phyloP scores from a whole-genome alignment of 92 coral and sea anemone species.

The Epizoanthus illoricatus region DNA sequence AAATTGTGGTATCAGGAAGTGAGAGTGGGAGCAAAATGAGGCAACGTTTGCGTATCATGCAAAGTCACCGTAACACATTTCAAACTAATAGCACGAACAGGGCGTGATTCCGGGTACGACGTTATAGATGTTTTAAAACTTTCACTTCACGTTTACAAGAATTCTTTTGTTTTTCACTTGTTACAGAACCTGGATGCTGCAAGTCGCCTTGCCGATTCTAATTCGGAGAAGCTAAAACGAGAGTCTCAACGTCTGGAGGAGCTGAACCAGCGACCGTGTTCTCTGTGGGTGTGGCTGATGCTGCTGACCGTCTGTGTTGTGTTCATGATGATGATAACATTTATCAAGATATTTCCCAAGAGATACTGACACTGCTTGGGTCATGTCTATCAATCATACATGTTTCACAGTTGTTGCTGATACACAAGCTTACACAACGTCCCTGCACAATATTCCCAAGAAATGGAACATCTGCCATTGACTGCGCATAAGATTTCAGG shows the following conservation, averaged over 20 bases:
- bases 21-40: no score
- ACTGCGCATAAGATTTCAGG: no score
- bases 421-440: no score
- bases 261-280: slow-evolving; percentile 72
- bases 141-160: neutral
- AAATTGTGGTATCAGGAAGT: no score
- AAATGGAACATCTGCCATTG: no score
- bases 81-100: no score
- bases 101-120: no score
- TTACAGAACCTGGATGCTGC: slow-evolving; percentile 80
- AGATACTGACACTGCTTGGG: slow-evolving; percentile 15
- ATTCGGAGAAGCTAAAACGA: slow-evolving; percentile 79
- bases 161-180: neutral
- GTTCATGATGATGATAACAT: slow-evolving; percentile 86
- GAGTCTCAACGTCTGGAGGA: slow-evolving; percentile 93
- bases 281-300: slow-evolving; percentile 94
- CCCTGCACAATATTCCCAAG: no score
- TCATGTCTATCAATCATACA: slow-evolving; percentile 55
- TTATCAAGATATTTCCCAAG: slow-evolving; percentile 89
- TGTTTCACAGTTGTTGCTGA: slow-evolving; percentile 47
- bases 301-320: slow-evolving; percentile 75
- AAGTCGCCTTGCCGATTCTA: slow-evolving; percentile 82
- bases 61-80: no score
- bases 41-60: no score
- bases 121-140: no score